Evolutionary conservation across 2,113 vertebrate species (phyloP), one percentile per base, ranked within the genome.

Genomic region (Ceuthmochares aereus): DNA sequence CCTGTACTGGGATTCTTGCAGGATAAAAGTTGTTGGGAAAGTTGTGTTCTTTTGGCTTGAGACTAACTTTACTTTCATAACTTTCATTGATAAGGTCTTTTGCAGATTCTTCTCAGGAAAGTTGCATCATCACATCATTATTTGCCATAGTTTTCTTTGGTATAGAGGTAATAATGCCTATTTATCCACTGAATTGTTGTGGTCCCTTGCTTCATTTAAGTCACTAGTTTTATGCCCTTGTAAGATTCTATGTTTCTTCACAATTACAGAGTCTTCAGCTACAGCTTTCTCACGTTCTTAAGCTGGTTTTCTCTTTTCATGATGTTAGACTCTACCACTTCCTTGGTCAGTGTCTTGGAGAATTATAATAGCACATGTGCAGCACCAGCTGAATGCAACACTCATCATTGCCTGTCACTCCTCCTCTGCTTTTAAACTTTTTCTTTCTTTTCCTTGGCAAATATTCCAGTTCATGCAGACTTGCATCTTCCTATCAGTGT

Each of bases 61-160:
- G 17, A 69, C 9, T 52, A 78, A 32, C 36, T 68, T 86, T 56
- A n/a, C 15, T 18, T 78, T 86, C 43, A 6, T n/a, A 20, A 14
- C 6, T 32, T 49, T 19, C 6, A 52, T 4, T 36, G 34, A 29
- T 34, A 36, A 54, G 9, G 12, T n/a, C 42, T 73, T 67, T n/a
- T 58, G 22, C 18, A 73, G 27, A 21, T 32, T 40, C 45, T 84
- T 56, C 56, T 69, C n/a, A 51, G 45, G n/a, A 32, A 76, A 55
- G 40, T 0, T 72, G 30, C 20, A 7, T 49, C 52, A 64, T 16
- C 6, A 5, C 36, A 60, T 0, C 0, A 36, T 4, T 15, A 13
- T 64, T 75, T 62, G n/a, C 36, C 21, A 12, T 1, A 2, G 32
- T 20, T 66, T 40, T 45, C 27, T 67, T 76, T 12, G 23, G 6